Conservation (phyloP, 1,140 invertebrate species). For the Apocrypta bakeri region DNA sequence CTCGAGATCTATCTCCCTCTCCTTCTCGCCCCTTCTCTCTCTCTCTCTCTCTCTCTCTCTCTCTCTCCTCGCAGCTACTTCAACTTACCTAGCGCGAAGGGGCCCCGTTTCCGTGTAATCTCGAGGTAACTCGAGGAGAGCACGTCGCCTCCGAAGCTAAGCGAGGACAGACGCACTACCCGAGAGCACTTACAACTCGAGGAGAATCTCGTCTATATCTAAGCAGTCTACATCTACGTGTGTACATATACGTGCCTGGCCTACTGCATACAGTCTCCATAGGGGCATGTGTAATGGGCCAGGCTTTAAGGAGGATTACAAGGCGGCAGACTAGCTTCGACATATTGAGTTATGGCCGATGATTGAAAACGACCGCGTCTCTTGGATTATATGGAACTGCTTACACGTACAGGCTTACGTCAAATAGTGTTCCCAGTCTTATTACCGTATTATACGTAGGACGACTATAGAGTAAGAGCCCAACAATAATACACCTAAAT, state of each 20-base stretch:
- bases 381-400: too few species aligned
- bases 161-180: neutral
- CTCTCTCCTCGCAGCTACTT: constrained; percentile 1
- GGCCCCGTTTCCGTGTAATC: constrained; percentile 16
- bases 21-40: too few species aligned
- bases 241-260: too few species aligned
- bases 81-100: neutral
- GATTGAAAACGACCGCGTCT: neutral
- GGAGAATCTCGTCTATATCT: neutral
- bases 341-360: constrained; percentile 20
- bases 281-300: neutral
- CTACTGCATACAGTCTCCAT: neutral
- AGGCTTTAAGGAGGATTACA: neutral
- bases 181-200: constrained; percentile 17
- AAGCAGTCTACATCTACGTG: neutral
- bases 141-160: neutral
- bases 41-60: neutral
- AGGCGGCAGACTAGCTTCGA: neutral
- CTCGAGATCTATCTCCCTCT: neutral
- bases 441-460: too few species aligned
- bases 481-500: neutral
- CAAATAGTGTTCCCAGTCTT: too few species aligned
- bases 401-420: too few species aligned
- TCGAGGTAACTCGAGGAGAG: constrained; percentile 11
- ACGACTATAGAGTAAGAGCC: neutral